A percentile compares a stretch with the other conserved stretches of the same genome.
Evolutionary conservation across 2,888 invertebrate genomes (phyloP).

Genomic region (Cantharis rustica): DNA sequence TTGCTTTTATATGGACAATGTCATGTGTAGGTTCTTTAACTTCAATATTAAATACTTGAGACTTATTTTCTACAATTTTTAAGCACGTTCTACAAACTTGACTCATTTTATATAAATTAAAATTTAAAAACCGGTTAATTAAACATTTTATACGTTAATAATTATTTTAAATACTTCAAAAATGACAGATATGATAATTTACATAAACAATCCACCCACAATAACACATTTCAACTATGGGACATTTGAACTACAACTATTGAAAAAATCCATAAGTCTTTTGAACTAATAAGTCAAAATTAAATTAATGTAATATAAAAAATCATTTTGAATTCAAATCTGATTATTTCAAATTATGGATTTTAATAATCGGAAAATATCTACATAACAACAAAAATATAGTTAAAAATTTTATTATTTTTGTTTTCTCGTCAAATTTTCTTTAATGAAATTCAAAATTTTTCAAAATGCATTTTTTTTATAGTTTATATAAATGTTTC

Average conservation of each 20-base stretch:
- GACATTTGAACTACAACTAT: not conserved
- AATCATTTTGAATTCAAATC: not conserved
- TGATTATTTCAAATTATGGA: not conserved
- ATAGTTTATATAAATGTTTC: not conserved
- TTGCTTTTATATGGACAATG: slow-evolving; percentile 5
- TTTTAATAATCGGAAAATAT: not conserved
- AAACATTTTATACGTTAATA: slow-evolving; percentile 1
- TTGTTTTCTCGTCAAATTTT: not conserved
- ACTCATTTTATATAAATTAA: slow-evolving; percentile 3
- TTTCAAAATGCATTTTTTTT: not conserved
- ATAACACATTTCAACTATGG: not conserved
- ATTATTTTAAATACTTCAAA: slow-evolving; percentile 4
- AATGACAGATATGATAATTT: slow-evolving; percentile 1
- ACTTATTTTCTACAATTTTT: slow-evolving; percentile 6
- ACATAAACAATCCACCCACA: slow-evolving; percentile 5
- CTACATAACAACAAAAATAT: not conserved
- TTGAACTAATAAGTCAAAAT: not conserved
- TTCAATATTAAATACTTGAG: slow-evolving; percentile 9
- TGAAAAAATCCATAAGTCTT: not conserved
- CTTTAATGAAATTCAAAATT: not conserved
- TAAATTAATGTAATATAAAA: not conserved
- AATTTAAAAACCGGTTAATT: not conserved
- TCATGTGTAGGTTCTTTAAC: slow-evolving; percentile 8
- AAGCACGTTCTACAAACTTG: slow-evolving; percentile 15
- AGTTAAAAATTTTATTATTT: not conserved